Evolutionary conservation across 2,113 vertebrate genomes (phyloP), one percentile per base, ranked within the genome.

Genomic region (Eretmochelys imbricata): DNA sequence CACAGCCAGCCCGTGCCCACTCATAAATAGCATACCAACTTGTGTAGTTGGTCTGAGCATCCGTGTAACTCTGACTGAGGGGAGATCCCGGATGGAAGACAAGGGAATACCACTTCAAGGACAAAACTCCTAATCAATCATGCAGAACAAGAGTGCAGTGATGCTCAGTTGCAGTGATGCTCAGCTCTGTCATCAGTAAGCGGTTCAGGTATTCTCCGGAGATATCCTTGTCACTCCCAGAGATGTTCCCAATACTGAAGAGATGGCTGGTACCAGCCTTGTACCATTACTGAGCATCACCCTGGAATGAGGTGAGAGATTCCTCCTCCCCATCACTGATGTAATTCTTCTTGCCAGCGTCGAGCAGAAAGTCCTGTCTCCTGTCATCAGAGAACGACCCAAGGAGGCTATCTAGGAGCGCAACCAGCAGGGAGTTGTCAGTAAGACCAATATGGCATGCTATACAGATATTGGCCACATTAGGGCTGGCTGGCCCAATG

Each of bases 241-340:
- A 38, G 27, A 9, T 14, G 55, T 7, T 8, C 65, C 65, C n/a
- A 20, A 35, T 72, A 72, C 17, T 35, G 19, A 38, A 59, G 46
- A 91, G 75, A 38, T 31, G 27, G 29, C 78, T 53, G 13, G 53
- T 54, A 54, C 53, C 53, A 54, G 53, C 20, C 20, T 54, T 54
- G 14, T 82, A 55, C 24, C 8, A 4, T 17, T 87, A 59, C 27
- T 59, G 24, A 59, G 27, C 4, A 59, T 59, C 57, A 62, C 38
- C n/a, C 2, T 14, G 4, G 2, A 4, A 0, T 5, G 1, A 0
- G 1, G 16, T 10, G 27, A 75, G 19, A 7, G 20, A 42, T n/a
- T 17, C 46, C 57, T 49, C 42, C 5, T 46, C 35, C 54, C 80
- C 24, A 1, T 65, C 46, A 72, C n/a, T n/a, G 35, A n/a, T n/a